Conservation (phyloP, 2,797 vertebrate species). For the Enteromius anoplus region DNA sequence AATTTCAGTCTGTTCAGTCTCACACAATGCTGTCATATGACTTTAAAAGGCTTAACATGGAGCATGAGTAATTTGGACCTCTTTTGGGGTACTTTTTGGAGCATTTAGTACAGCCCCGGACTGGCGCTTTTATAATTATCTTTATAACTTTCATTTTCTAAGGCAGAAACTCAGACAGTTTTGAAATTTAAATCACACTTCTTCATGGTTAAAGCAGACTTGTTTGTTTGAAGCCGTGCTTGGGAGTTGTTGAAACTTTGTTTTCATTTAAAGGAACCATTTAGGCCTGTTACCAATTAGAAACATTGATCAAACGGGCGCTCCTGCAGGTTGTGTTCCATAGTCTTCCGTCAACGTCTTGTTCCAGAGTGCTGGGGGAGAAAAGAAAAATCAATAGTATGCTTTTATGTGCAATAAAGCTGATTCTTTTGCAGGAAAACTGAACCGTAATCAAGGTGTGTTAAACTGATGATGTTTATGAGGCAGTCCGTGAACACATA, state of each 20-base stretch:
- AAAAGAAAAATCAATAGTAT: slow-evolving; percentile 63
- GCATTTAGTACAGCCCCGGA: not conserved
- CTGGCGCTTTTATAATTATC: not conserved
- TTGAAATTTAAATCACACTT: not conserved
- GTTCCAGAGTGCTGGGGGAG: slow-evolving; percentile 55
- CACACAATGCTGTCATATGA: not conserved
- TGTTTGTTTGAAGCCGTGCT: slow-evolving; percentile 41
- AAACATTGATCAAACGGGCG: slow-evolving; percentile 68
- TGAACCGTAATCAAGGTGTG: slow-evolving; percentile 59
- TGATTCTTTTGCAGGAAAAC: slow-evolving; percentile 59
- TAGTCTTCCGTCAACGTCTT: slow-evolving; percentile 59
- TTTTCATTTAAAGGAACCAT: slow-evolving; percentile 65
- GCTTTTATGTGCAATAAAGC: slow-evolving; percentile 69
- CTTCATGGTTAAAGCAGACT: not conserved
- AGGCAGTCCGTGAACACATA: slow-evolving; percentile 45
- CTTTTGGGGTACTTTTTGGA: not conserved
- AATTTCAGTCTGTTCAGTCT: slow-evolving; percentile 4
- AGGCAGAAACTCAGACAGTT: not conserved
- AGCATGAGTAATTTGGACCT: not conserved
- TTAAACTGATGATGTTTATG: slow-evolving; percentile 60
- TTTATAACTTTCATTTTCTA: not conserved
- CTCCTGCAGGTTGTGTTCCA: slow-evolving; percentile 65
- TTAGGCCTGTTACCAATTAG: slow-evolving; percentile 70
- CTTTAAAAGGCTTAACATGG: not conserved
- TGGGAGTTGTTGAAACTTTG: slow-evolving; percentile 53